Evolutionary conservation across 2,797 vertebrate genomes (phyloP).

Genomic region (Anniella stebbinsi): DNA sequence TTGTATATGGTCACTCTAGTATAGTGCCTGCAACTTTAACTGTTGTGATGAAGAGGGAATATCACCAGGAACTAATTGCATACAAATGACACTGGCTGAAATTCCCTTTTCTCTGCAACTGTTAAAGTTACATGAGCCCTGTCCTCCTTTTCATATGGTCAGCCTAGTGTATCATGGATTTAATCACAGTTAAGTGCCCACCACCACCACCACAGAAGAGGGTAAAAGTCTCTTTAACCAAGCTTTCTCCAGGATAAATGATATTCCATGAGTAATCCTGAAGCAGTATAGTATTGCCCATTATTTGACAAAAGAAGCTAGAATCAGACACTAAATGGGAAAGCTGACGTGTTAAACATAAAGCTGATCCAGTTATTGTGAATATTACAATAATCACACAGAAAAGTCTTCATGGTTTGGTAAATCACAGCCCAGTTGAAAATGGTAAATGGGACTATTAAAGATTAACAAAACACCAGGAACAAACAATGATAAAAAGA

Average conservation of each 20-base stretch:
- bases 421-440: slow-evolving; percentile 52
- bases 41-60: too few species aligned
- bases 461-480: not conserved
- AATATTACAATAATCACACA: slow-evolving; percentile 48
- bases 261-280: slow-evolving; percentile 42
- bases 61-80: too few species aligned
- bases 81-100: too few species aligned
- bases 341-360: slow-evolving; percentile 32
- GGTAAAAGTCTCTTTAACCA: not conserved
- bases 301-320: slow-evolving; percentile 43
- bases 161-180: not conserved
- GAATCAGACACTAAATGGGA: slow-evolving; percentile 6
- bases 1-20: too few species aligned
- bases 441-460: slow-evolving; percentile 3
- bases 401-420: slow-evolving; percentile 34
- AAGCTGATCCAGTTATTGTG: slow-evolving; percentile 47
- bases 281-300: not conserved
- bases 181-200: not conserved
- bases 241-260: not conserved
- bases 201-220: not conserved
- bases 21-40: too few species aligned
- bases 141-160: too few species aligned
- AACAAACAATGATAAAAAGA: not conserved
- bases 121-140: too few species aligned
- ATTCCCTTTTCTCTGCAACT: too few species aligned